These are phyloP conservation scores for Neopipo cinnamomea DNA, from an alignment of 2,113 vertebrate genomes.

Conservation along the genomic window DNA sequence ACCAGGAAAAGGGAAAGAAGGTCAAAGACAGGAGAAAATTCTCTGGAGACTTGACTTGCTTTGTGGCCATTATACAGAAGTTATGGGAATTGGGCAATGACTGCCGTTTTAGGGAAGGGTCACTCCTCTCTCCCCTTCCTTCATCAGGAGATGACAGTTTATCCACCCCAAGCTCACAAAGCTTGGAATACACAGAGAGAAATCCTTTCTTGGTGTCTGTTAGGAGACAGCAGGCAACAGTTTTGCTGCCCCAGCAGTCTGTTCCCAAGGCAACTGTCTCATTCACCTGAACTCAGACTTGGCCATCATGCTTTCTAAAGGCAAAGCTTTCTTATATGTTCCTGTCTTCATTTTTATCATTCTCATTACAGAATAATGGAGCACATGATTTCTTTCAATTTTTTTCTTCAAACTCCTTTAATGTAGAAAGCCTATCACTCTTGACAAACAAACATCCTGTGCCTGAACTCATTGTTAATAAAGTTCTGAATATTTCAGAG, in stretches of 20 bases:
- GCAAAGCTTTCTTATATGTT: background rate
- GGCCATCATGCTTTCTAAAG: background rate
- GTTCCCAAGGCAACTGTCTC: background rate
- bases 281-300: background rate
- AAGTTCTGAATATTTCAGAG: background rate
- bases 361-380: background rate
- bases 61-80: background rate
- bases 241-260: background rate
- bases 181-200: background rate
- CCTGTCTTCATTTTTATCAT: background rate
- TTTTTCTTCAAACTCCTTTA: background rate
- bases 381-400: rapidly evolving
- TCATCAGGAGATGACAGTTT: background rate
- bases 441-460: background rate
- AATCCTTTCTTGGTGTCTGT: background rate
- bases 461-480: background rate
- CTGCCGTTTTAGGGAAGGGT: background rate
- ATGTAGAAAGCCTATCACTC: background rate
- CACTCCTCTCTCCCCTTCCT: background rate
- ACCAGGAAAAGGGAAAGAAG: background rate
- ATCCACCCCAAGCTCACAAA: background rate
- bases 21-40: background rate
- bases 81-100: background rate
- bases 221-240: background rate
- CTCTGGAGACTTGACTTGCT: background rate